These are phyloP conservation scores for Aporophyla lueneburgensis DNA, from an alignment of 2,888 invertebrate genomes.

Conservation along the genomic window DNA sequence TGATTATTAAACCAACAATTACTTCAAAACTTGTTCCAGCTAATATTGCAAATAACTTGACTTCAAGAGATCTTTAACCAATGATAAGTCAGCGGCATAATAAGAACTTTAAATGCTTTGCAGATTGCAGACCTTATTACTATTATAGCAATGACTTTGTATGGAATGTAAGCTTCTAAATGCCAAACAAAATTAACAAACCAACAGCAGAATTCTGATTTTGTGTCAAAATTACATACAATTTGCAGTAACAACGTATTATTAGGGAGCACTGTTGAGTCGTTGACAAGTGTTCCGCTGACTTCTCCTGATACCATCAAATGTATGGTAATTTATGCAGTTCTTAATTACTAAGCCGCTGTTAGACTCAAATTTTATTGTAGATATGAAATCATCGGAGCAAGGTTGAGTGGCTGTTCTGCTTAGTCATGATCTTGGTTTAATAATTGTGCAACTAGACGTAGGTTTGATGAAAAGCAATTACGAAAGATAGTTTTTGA, in stretches of 20 bases:
- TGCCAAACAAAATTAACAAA: slow-evolving; percentile 49
- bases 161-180: slow-evolving; percentile 51
- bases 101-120: slow-evolving; percentile 19
- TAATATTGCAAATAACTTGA: slow-evolving; percentile 40
- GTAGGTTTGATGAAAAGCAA: slow-evolving; percentile 33
- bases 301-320: slow-evolving; percentile 71
- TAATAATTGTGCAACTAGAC: slow-evolving; percentile 47
- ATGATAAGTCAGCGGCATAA: background rate
- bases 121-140: slow-evolving; percentile 26
- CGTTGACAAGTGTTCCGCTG: slow-evolving; percentile 71
- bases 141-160: slow-evolving; percentile 26
- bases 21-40: background rate
- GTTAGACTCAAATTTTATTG: slow-evolving; percentile 58
- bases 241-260: slow-evolving; percentile 61
- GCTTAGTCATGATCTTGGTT: slow-evolving; percentile 52
- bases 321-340: slow-evolving; percentile 76
- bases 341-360: slow-evolving; percentile 72
- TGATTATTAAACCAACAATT: slow-evolving; percentile 9
- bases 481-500: slow-evolving; percentile 27
- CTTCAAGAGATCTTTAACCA: slow-evolving; percentile 5
- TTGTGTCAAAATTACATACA: slow-evolving; percentile 59
- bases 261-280: slow-evolving; percentile 66
- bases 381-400: slow-evolving; percentile 60
- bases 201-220: slow-evolving; percentile 39
- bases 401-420: slow-evolving; percentile 35